Base-by-base conservation (phyloP, 2,888 invertebrate species). In the Erannis defoliaria region DNA sequence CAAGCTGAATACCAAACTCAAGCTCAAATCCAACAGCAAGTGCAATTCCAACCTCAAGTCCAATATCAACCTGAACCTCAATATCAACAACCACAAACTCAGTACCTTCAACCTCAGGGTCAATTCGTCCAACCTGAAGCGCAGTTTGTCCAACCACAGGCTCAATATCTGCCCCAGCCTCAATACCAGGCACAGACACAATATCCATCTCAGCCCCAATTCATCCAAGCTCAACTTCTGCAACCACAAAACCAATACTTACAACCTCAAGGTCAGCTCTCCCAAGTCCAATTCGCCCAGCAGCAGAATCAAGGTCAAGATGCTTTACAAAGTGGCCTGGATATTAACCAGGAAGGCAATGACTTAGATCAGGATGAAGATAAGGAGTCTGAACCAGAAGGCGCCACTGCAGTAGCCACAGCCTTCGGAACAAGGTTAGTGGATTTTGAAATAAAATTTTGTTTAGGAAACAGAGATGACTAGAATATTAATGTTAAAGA, bases 351-450 rank as follows among this genome's bases (percentile, higher is more conserved):
- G 64, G 82, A 88, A 72, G 90, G 86, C 0, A 91, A 93, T 66
- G 85, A 80, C 12, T 72, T 92, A 5, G 89, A 89, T 0, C 77
- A 81, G 55, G 65, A 67, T 18, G 81, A 84, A 50, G 80, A 83
- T 19, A 75, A 80, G 49, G 78, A 82, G 1, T 10, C 53, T 0
- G 78, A 74, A 38, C n/a, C 72, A 75, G 45, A 85, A 73, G 23
- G 62, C 1, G 89, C 84, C 0, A 87, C 86, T 3, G 90, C 93
- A 1, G 88, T 91, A 0, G 91, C 93, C 1, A 91, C 90, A 33
- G 90, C 90, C 62, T 92, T 91, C 72, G 93, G 91, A 9, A 61
- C 89, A 74, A 90, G 92, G 92, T 91, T 60, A 81, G 85, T 81
- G 23, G 68, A 63, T 9, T 9, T 18, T 18, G 75, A 57, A 62